Base-by-base conservation (phyloP, 2,797 vertebrate genomes). In the Labroides dimidiatus region DNA sequence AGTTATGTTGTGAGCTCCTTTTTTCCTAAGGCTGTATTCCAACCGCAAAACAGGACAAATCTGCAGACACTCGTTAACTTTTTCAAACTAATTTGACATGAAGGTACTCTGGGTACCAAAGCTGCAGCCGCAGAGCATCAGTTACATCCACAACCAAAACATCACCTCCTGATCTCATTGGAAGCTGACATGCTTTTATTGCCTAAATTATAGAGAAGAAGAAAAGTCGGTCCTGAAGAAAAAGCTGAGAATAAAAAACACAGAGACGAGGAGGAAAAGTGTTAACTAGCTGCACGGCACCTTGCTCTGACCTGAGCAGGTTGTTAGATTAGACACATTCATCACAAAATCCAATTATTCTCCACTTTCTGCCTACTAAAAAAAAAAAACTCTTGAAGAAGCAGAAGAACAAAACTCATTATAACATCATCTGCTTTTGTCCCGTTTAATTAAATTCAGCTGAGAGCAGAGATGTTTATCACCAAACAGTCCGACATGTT, bases 391-490 rank as follows among this genome's bases (percentile, higher is more conserved):
- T 39, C 1, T 39, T 39, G 63, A 64, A 60, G 27, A 43, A 48
- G 67, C 62, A 7, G 24, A 14, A 52, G 69, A 71, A 44, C 30
- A 64, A 70, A 73, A 62, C 62, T 69, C 69, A 62, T 78, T 61
- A 70, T 11, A 55, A 69, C n/a, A 17, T n/a, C 39, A 4, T 60
- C 45, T 20, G 42, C 59, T 69, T 72, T 53, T 42, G 60, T 75
- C 42, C 20, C 54, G 4, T 51, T 17, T 21, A 20, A 51, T 60
- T 68, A 63, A 62, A 69, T 72, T 61, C 48, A 57, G 76, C 76
- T 69, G 76, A 84, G 54, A 19, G n/a, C 58, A 17, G 37, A 80
- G 73, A 82, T 80, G 60, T 48, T 82, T 42, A 76, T 70, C 72
- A 59, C 15, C 33, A 67, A 59, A 15, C 41, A 2, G 10, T 21